These are phyloP conservation scores for Macroglossus sobrinus DNA, from an alignment of 2,113 vertebrate genomes.

Conservation along the genomic window DNA sequence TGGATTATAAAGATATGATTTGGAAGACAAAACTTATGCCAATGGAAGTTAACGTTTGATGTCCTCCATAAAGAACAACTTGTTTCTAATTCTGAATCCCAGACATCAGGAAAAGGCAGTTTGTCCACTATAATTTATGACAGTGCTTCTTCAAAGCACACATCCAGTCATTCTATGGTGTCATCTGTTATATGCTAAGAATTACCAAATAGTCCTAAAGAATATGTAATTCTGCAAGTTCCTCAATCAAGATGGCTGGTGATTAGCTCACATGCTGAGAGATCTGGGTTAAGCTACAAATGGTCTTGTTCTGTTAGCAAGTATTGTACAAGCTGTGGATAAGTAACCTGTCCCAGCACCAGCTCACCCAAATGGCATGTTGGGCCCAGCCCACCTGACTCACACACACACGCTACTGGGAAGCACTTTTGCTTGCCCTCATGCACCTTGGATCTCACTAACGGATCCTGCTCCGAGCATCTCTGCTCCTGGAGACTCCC, in stretches of 20 bases:
- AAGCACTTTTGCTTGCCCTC: neutral
- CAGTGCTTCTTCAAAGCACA: neutral
- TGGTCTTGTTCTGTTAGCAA: neutral
- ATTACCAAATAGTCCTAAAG: constrained; percentile 16
- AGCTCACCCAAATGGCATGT: neutral
- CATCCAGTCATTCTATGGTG: neutral
- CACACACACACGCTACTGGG: neutral
- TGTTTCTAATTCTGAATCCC: constrained; percentile 54
- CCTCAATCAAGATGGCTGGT: constrained; percentile 61
- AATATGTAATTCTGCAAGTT: constrained; percentile 15
- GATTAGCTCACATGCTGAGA: constrained; percentile 45
- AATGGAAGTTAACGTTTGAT: constrained; percentile 46
- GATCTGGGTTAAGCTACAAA: neutral
- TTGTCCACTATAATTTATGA: constrained; percentile 32
- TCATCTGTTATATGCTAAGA: constrained; percentile 11
- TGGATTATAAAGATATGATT: constrained; percentile 66
- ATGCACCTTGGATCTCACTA: neutral
- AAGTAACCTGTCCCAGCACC: neutral
- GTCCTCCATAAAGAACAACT: constrained; percentile 52
- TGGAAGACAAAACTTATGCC: constrained; percentile 59
- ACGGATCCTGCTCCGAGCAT: no score
- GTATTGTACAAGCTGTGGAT: neutral
- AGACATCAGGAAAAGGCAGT: constrained; percentile 15
- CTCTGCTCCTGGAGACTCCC: neutral
- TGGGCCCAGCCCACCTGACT: neutral